Conservation (phyloP, 2,888 invertebrate species). For the Euproctis similis region DNA sequence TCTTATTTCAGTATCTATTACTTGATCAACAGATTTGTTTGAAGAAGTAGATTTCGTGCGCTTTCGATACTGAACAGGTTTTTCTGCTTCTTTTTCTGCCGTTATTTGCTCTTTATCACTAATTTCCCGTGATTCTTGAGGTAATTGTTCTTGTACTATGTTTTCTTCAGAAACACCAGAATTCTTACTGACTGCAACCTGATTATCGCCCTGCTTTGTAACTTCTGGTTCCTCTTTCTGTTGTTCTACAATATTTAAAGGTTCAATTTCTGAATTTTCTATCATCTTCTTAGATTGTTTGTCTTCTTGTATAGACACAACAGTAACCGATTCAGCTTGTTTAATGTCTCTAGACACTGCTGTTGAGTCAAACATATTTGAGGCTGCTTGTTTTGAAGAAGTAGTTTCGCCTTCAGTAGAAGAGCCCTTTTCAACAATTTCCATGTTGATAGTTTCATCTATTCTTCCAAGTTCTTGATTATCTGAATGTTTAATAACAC, state of each 20-base stretch:
- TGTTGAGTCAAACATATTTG: constrained; percentile 2
- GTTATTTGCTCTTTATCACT: constrained; percentile 6
- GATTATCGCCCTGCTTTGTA: not conserved
- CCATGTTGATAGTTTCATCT: no score
- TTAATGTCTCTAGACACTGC: not conserved
- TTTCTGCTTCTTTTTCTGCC: constrained; percentile 8
- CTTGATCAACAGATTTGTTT: constrained; percentile 21
- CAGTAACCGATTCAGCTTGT: not conserved
- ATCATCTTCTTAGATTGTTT: constrained; percentile 1
- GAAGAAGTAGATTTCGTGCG: constrained; percentile 33
- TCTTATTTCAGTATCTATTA: constrained; percentile 22
- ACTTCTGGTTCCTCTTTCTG: not conserved
- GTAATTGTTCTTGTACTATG: constrained; percentile 5
- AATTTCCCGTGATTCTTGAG: constrained; percentile 1
- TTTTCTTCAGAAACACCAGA: constrained; percentile 3
- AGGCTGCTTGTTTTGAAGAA: constrained; percentile 1
- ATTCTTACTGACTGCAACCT: constrained; percentile 1
- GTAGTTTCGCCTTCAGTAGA: constrained; percentile 4
- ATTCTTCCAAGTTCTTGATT: no score
- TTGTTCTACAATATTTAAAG: not conserved
- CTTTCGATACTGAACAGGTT: constrained; percentile 23
- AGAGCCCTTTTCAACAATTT: no score
- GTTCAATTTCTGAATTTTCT: not conserved
- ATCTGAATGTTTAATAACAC: no score
- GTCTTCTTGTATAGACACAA: constrained; percentile 1